A percentile compares a stretch with the other conserved stretches of the same genome.
Conservation (phyloP, 2,113 vertebrate genomes). For the Azemiops feae region DNA sequence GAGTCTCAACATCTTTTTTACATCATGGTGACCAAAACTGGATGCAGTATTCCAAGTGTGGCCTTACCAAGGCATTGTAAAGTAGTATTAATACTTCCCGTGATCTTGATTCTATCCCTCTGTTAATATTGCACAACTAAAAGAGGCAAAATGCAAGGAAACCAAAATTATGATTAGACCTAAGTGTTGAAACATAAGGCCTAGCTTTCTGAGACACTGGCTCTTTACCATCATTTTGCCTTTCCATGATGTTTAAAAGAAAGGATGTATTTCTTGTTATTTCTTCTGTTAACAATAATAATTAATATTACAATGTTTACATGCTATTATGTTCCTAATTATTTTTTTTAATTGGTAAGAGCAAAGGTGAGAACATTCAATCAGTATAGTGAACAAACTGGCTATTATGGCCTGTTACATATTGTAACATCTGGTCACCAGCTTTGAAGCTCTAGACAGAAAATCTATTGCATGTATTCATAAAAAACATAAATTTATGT, state of each 20-base stretch:
- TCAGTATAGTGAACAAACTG: neutral
- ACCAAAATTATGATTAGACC: neutral
- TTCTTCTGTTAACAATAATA: neutral
- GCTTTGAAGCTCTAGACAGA: neutral
- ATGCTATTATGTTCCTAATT: neutral
- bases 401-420: neutral
- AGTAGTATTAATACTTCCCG: no score
- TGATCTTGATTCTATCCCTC: no score
- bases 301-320: neutral
- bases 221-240: neutral
- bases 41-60: no score
- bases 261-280: neutral
- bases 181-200: neutral
- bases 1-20: no score
- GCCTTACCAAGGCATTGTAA: no score
- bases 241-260: neutral
- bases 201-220: neutral
- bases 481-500: neutral
- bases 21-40: no score
- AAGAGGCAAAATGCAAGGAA: neutral
- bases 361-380: neutral
- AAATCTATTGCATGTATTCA: neutral
- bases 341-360: neutral
- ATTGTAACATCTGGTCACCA: neutral
- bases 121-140: neutral